Evolutionary conservation across 2,113 vertebrate genomes (phyloP), one percentile per base, ranked within the genome.

Genomic region (Dicrurus megarhynchus): DNA sequence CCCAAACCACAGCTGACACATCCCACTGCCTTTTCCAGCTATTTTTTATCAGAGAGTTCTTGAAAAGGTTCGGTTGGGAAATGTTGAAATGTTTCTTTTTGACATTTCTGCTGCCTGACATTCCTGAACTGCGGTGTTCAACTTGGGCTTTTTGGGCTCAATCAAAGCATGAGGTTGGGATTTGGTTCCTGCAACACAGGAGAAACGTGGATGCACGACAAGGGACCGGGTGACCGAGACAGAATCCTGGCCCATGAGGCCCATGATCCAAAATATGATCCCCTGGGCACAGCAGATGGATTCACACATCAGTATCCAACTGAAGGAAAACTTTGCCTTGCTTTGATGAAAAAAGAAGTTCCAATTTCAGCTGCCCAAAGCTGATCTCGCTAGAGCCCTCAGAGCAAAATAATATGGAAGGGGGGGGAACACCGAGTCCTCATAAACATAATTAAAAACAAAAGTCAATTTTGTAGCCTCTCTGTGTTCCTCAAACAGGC

Each of bases 381-480:
- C 71, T 30, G 60, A 82, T 77, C 39, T 77, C 4, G 0, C 74
- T 59, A 7, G 74, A 84, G 44, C 60, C 78, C 82, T 84, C 27
- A 2, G 3, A 88, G 84, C 28, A 42, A 77, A 61, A 75, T 23
- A 69, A 69, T 19, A 22, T 0, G 1, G 32, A 5, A 15, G 8
- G 4, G 30, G 18, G 37, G 55, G 20, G 30, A 75, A 50, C 84
- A 56, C 20, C 4, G 4, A 86, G 46, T 37, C 33, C 73, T 96
- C 93, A 53, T 87, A 46, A 82, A 95, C 90, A 95, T 95, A 96
- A 95, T 96, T 97, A 95, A 95, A 95, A 95, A 80, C 92, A 96
- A 67, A 93, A 96, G 94, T 80, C 92, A 74, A 87, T 91, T 91
- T 63, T 63, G 85, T 60, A 67, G 79, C 73, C 87, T 87, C 76